Evolutionary conservation across 2,888 invertebrate genomes (phyloP), one percentile per base, ranked within the genome.

Genomic region (Andrena chrysosceles): DNA sequence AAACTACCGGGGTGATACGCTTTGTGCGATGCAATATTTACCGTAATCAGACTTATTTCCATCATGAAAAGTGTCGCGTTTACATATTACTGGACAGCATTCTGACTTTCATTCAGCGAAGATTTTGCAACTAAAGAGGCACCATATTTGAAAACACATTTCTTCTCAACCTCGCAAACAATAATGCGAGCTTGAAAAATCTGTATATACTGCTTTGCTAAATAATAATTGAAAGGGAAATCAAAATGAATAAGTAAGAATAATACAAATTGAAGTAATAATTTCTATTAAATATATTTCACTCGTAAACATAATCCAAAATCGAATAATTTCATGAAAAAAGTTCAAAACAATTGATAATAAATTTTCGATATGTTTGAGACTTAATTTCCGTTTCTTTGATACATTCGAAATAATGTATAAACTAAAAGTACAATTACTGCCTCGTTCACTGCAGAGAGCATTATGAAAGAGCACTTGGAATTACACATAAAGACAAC

Each of bases 31-130:
- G 31, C 56, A 56, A 8, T 49, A 62, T 67, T 54, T 68, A 71
- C 31, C 49, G 59, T 71, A 67, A 63, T 83, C 67, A 71, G 68
- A 72, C 26, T 75, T 64, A 54, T 54, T 29, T 75, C 62, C 13
- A n/a, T 59, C 48, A 54, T 74, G 26, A 73, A 72, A 64, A 3
- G 60, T 59, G 29, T 56, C 8, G 10, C 31, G 49, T 69, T 49
- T 64, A 73, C 49, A 48, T 52, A 72, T 67, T 60, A 68, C 26
- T 59, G 84, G 77, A 84, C 81, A 84, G 77, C 56, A 75, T 81
- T 75, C 33, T 35, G 33, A 85, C 81, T 84, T 81, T 85, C 81
- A 75, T 84, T 68, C 52, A 64, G 64, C 52, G 16, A 71, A 49
- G 59, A 29, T n/a, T 81, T 76, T 70, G 67, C 67, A 74, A 72